Percentiles rank a stretch among this genome's conserved stretches.
phyloP scores from a whole-genome alignment of 2,888 invertebrate species.

The Drosophila planitibia region DNA sequence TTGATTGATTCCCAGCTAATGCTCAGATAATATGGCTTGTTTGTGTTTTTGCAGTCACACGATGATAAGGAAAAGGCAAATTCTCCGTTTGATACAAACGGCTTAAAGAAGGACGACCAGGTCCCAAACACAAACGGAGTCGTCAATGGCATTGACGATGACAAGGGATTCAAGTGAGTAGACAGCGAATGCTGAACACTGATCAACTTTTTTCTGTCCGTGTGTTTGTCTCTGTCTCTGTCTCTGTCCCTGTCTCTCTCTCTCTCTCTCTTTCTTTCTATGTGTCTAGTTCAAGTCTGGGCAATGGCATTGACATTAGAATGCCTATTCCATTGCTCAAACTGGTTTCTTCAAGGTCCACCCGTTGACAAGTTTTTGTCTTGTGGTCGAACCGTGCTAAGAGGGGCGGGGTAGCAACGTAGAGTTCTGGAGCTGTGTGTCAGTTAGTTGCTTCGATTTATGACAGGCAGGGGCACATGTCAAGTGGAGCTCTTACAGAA shows the following conservation, averaged over 20 bases:
- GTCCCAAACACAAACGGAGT: constrained; percentile 87
- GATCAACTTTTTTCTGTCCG: constrained; percentile 34
- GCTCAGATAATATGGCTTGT: background rate
- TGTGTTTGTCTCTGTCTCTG: constrained; percentile 4
- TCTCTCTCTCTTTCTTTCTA: background rate
- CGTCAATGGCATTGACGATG: constrained; percentile 92
- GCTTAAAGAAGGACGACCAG: constrained; percentile 86
- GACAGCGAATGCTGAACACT: background rate
- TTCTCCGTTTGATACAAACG: constrained; percentile 86
- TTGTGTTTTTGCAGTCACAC: constrained; percentile 78
- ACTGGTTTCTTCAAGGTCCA: constrained; percentile 85
- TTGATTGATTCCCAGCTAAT: background rate
- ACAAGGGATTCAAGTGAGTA: constrained; percentile 95
- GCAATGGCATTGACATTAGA: constrained; percentile 85
- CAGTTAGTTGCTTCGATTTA: constrained; percentile 8
- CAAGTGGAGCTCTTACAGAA: constrained; percentile 1
- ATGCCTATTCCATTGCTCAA: constrained; percentile 64
- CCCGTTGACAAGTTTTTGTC: constrained; percentile 52
- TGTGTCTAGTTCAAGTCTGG: constrained; percentile 59
- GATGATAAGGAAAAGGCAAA: constrained; percentile 87
- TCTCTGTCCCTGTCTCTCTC: background rate
- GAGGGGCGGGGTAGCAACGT: background rate
- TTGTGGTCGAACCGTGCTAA: background rate
- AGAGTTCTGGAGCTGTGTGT: constrained; percentile 27
- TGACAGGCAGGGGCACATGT: background rate